Evolutionary conservation across 2,113 vertebrate genomes (phyloP).

Genomic region (Seriola quinqueradiata): DNA sequence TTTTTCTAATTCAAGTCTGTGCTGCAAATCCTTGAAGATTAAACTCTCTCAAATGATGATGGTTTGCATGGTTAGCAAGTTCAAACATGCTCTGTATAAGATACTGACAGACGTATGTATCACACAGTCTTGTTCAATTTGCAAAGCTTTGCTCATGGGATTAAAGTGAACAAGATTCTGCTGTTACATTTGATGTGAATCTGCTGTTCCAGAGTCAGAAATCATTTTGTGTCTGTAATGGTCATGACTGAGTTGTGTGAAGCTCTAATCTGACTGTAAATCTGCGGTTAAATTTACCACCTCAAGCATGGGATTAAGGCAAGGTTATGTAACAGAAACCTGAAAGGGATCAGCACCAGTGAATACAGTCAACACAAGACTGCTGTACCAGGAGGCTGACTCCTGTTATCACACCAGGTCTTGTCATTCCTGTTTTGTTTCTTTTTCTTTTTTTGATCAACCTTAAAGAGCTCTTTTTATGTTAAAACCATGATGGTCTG

Average conservation of each 20-base stretch:
- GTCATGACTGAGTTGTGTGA: constrained; percentile 4
- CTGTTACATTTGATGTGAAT: not conserved
- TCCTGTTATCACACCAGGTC: not conserved
- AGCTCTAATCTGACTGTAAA: constrained; percentile 47
- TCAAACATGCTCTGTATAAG: not conserved
- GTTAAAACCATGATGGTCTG: not conserved
- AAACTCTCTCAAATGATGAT: not conserved
- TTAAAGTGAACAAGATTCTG: constrained; percentile 7
- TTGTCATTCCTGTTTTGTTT: not conserved
- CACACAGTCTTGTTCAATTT: not conserved
- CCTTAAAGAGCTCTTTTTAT: not conserved
- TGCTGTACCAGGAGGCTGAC: not conserved
- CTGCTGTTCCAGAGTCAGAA: constrained; percentile 29
- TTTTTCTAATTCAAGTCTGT: not conserved
- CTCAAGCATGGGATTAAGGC: constrained; percentile 36
- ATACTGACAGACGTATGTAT: not conserved
- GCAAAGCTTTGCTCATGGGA: not conserved
- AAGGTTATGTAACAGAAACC: constrained; percentile 55
- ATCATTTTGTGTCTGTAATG: not conserved
- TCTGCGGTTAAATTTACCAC: constrained; percentile 41
- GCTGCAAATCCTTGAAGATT: not conserved
- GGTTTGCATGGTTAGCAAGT: too few species aligned
- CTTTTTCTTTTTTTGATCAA: not conserved
- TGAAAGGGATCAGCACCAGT: constrained; percentile 28
- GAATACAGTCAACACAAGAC: not conserved